Evolutionary conservation across 2,888 invertebrate species (phyloP), one percentile per base, ranked within the genome.

Genomic region (Hermaeophaga mercurialis): DNA sequence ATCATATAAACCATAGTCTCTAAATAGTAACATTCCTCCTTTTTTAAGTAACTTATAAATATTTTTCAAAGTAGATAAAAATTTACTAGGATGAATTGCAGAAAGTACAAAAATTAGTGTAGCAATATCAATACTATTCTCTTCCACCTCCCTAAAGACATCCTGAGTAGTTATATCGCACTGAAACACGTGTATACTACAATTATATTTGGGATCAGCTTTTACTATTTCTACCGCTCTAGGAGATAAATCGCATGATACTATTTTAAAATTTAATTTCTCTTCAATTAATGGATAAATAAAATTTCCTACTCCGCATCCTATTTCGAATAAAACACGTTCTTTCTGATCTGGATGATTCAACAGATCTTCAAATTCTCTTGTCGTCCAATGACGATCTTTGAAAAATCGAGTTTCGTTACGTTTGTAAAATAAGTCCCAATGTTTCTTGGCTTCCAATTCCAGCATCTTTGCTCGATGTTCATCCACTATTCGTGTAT

Each of bases 241-340:
- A 46, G 90, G 87, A 0, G 96, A 96, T 73, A 98, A 89, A 80
- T 97, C 97, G 76, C 96, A 96, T 0, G 94, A 94, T 76, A 90
- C 89, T 64, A 90, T 83, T 73, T 86, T 89, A 65, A 87, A 84
- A 63, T 85, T 83, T 49, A 82, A 81, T 1, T 88, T 86, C 69
- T 92, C 93, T 70, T 91, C 87, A 0, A 96, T 76, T 44, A 99
- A 76, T 0, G 98, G 98, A 77, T 90, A 97, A 41, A 98, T 82
- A 75, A 98, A 90, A 79, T 99, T 99, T 0, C 99, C 99, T 6
- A 96, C 97, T 2, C 99, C 98, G 75, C 96, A 96, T 0, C 96
- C 96, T 4, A 95, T 84, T 79, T 97, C 96, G 14, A 93, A 78
- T 46, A 91, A 80, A 8, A 78, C 75, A 55, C 71, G 65, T 58